Evolutionary conservation across 2,797 vertebrate genomes (phyloP).

Genomic region (Lacerta viridis): DNA sequence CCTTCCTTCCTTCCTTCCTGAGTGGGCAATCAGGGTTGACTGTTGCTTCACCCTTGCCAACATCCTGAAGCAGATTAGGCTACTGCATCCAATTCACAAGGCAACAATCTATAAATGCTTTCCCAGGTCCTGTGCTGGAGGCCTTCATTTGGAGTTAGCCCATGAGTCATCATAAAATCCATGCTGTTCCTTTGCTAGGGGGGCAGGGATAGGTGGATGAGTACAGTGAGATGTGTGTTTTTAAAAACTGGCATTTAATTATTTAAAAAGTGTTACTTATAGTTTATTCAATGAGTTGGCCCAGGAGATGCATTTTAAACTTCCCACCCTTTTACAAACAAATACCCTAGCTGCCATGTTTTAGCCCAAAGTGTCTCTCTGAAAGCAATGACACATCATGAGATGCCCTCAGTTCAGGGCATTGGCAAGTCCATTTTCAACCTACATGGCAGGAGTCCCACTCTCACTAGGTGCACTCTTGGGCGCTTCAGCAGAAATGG

Average conservation of each 20-base stretch:
- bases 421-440: no score
- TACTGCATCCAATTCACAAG: background rate
- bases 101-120: background rate
- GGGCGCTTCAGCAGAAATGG: slow-evolving; percentile 72
- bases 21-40: background rate
- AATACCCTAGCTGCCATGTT: no score
- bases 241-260: no score
- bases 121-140: background rate
- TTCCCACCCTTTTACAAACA: no score
- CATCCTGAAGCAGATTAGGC: background rate
- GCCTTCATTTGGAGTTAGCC: background rate
- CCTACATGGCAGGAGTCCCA: no score
- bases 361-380: no score
- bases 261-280: no score
- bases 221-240: background rate
- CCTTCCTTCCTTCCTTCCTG: background rate
- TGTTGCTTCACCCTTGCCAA: background rate
- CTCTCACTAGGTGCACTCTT: slow-evolving; percentile 57
- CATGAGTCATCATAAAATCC: background rate
- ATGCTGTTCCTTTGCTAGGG: background rate
- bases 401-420: no score
- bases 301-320: no score
- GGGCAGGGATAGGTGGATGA: background rate
- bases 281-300: no score
- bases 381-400: no score